Conservation (phyloP, 2,888 invertebrate species). For the Mechanitis mazaeus region DNA sequence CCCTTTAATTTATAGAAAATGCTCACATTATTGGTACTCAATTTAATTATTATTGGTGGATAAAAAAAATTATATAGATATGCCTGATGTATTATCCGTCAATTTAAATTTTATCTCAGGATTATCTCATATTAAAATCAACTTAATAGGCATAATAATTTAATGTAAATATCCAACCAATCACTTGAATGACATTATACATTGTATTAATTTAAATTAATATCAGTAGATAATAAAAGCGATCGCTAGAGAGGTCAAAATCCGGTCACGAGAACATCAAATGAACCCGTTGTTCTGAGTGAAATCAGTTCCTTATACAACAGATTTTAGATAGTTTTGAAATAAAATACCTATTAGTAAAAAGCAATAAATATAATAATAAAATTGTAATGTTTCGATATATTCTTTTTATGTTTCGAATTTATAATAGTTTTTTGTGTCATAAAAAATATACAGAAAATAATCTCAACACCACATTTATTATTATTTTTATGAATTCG, state of each 20-base stretch:
- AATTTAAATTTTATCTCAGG: too few species aligned
- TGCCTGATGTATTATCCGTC: too few species aligned
- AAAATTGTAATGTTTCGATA: background rate
- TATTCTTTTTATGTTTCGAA: background rate
- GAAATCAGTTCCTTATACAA: conserved; percentile 5
- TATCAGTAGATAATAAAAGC: conserved; percentile 42
- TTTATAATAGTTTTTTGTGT: background rate
- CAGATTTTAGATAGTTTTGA: background rate
- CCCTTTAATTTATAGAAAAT: too few species aligned
- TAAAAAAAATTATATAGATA: too few species aligned
- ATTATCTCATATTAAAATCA: too few species aligned
- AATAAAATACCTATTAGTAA: conserved; percentile 1
- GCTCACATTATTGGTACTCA: too few species aligned
- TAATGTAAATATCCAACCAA: background rate
- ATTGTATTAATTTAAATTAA: conserved; percentile 35
- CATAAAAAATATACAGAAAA: background rate
- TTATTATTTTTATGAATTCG: background rate
- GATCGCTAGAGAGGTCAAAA: conserved; percentile 45
- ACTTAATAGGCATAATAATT: too few species aligned
- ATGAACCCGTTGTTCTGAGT: conserved; percentile 21
- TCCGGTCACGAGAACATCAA: conserved; percentile 48
- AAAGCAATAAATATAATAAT: conserved; percentile 2
- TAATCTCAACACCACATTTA: background rate
- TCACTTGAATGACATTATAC: background rate
- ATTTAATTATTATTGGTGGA: too few species aligned